Conservation (phyloP, 1,140 invertebrate genomes). For the Micrasema longulum region DNA sequence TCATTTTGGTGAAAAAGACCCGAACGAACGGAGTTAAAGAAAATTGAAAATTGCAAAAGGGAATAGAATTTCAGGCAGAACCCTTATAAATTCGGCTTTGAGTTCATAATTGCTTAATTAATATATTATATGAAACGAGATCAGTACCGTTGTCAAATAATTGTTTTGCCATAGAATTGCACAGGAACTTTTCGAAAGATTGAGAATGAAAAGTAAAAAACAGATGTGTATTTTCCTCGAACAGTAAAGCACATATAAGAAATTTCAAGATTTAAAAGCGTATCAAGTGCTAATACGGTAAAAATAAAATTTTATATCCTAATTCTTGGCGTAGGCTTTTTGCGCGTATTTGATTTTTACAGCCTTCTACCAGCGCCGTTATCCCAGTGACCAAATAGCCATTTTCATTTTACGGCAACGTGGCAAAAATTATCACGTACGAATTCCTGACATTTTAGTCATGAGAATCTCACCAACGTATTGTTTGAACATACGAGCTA, state of each 20-base stretch:
- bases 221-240: too few species aligned
- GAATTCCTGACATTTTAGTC: background rate
- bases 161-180: too few species aligned
- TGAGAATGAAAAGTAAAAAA: too few species aligned
- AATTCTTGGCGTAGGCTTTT: background rate
- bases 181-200: too few species aligned
- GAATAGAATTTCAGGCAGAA: background rate
- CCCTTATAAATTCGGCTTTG: background rate
- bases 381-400: background rate
- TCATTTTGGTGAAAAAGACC: constrained; percentile 4
- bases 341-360: constrained; percentile 11
- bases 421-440: constrained; percentile 5
- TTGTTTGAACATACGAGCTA: constrained; percentile 27
- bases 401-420: constrained; percentile 14
- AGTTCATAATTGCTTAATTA: too few species aligned
- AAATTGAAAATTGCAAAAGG: background rate
- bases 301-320: constrained; percentile 10
- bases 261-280: too few species aligned
- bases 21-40: background rate
- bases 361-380: constrained; percentile 2
- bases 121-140: too few species aligned
- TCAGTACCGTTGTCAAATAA: too few species aligned
- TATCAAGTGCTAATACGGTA: constrained; percentile 2
- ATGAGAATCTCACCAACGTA: constrained; percentile 16
- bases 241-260: too few species aligned